Conservation (phyloP, 2,888 invertebrate species). For the Acleris cristana region DNA sequence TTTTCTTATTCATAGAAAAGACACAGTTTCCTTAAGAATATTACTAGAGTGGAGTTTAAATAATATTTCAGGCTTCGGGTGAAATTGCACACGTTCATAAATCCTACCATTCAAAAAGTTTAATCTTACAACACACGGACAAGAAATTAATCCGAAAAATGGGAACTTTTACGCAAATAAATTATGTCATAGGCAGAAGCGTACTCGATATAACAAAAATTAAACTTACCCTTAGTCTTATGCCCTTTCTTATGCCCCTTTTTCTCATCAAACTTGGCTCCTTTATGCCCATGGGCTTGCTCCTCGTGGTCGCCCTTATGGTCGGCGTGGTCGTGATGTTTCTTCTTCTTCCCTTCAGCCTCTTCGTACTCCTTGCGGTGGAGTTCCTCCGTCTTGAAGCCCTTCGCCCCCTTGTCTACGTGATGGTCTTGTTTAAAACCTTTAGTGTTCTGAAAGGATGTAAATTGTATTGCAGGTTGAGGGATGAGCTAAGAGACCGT, state of each 20-base stretch:
- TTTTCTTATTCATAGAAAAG: too few relatives aligned
- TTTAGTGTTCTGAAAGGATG: constrained; percentile 72
- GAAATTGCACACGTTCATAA: too few relatives aligned
- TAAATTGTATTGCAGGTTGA: neutral
- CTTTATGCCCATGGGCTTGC: constrained; percentile 86
- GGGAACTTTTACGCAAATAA: too few relatives aligned
- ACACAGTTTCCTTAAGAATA: too few relatives aligned
- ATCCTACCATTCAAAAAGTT: too few relatives aligned
- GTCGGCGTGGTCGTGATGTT: constrained; percentile 85
- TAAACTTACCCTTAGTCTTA: constrained; percentile 85
- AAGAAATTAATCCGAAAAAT: too few relatives aligned
- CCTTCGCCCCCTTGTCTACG: constrained; percentile 84
- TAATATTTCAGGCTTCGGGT: too few relatives aligned
- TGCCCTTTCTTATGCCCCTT: constrained; percentile 91
- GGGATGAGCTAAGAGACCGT: too few relatives aligned
- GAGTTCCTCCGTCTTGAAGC: constrained; percentile 83
- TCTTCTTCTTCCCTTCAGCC: constrained; percentile 85
- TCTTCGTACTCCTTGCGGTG: constrained; percentile 85
- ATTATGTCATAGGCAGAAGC: too few relatives aligned
- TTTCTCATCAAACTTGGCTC: constrained; percentile 88
- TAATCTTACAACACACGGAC: too few relatives aligned
- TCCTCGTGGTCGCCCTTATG: constrained; percentile 87
- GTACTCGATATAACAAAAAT: too few relatives aligned
- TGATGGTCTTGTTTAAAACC: constrained; percentile 84
- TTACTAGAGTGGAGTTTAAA: too few relatives aligned